These are phyloP conservation scores for Drosophila ambigua DNA, from an alignment of 1,140 invertebrate species.

Conservation along the genomic window DNA sequence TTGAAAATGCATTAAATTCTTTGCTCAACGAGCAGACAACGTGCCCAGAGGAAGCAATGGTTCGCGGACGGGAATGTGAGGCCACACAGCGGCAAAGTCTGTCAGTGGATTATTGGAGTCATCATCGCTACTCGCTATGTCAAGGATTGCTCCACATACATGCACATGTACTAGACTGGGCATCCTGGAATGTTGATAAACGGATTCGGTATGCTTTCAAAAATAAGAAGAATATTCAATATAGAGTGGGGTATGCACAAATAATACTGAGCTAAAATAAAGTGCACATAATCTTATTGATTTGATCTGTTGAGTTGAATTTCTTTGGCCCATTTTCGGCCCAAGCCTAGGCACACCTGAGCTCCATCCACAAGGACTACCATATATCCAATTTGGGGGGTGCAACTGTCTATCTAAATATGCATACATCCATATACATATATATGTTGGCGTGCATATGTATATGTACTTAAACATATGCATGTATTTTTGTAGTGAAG, in stretches of 20 bases:
- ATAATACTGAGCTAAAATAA: too few species aligned
- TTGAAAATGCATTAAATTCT: constrained; percentile 59
- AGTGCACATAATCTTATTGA: not conserved
- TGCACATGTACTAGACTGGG: too few species aligned
- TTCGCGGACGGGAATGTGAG: not conserved
- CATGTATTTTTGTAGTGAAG: constrained; percentile 21
- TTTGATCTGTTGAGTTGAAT: constrained; percentile 11
- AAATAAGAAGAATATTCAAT: too few species aligned
- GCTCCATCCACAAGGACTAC: too few species aligned
- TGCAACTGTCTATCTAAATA: constrained; percentile 1
- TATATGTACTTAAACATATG: constrained; percentile 16
- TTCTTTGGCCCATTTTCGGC: constrained; percentile 44
- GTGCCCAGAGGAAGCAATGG: not conserved
- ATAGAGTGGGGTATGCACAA: too few species aligned
- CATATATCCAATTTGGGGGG: not conserved
- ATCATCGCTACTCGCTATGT: not conserved
- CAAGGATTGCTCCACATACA: too few species aligned
- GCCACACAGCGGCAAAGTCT: not conserved
- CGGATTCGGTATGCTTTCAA: too few species aligned
- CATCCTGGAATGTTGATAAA: too few species aligned
- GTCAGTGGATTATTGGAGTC: constrained; percentile 41
- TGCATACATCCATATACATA: not conserved
- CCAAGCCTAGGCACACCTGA: constrained; percentile 17
- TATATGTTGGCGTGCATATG: not conserved
- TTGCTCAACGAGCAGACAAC: constrained; percentile 43